Evolutionary conservation across 1,140 invertebrate species (phyloP).

Genomic region (Brachionus manjavacas): DNA sequence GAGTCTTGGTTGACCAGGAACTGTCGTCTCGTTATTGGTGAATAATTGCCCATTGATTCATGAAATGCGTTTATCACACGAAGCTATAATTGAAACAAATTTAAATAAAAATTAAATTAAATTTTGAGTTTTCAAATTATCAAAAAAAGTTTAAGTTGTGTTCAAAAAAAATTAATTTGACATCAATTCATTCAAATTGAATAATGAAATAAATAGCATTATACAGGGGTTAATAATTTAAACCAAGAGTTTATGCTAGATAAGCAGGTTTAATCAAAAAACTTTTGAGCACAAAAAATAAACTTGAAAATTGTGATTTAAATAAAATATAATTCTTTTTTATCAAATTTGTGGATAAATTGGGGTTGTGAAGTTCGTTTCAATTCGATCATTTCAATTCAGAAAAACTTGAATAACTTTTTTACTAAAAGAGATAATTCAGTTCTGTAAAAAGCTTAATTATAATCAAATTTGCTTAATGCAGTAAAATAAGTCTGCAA

Average conservation of each 20-base stretch:
- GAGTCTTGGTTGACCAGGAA: slow-evolving; percentile 32
- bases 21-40: slow-evolving; percentile 36
- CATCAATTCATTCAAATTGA: background rate
- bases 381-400: too few relatives aligned
- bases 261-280: background rate
- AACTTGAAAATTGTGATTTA: background rate
- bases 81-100: slow-evolving; percentile 26
- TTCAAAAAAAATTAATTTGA: background rate
- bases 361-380: too few relatives aligned
- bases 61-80: slow-evolving; percentile 42
- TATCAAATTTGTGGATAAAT: too few relatives aligned
- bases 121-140: background rate
- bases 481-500: too few relatives aligned
- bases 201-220: background rate
- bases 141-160: background rate
- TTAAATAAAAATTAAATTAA: background rate
- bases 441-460: too few relatives aligned
- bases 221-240: background rate
- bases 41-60: slow-evolving; percentile 38
- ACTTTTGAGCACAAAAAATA: background rate
- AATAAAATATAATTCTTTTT: background rate
- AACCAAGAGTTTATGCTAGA: background rate
- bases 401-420: too few relatives aligned
- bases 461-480: too few relatives aligned
- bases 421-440: too few relatives aligned